These are phyloP conservation scores for Molossus alvarezi DNA, from an alignment of 2,797 vertebrate genomes.

Conservation along the genomic window DNA sequence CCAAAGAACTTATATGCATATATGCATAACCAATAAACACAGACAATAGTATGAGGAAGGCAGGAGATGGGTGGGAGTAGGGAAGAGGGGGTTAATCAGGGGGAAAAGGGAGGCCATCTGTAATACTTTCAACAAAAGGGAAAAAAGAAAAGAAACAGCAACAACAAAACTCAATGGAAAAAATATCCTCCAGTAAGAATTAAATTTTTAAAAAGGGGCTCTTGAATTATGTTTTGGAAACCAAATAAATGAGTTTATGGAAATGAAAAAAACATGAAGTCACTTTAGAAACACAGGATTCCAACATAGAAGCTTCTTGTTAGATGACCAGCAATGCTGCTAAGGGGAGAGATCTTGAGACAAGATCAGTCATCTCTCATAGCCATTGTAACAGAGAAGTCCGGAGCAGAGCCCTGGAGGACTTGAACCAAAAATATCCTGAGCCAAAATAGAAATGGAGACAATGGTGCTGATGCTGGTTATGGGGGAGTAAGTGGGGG, in stretches of 20 bases:
- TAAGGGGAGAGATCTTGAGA: neutral
- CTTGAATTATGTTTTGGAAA: neutral
- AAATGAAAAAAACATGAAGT: neutral
- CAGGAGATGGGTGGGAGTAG: too few species aligned
- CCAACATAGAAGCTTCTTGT: neutral
- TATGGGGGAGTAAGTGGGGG: too few species aligned
- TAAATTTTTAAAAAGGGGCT: neutral
- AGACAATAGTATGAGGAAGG: too few species aligned
- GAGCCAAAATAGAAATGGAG: conserved; percentile 2
- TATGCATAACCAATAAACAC: too few species aligned
- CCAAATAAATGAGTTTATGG: neutral
- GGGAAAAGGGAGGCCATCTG: too few species aligned
- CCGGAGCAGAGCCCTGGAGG: neutral
- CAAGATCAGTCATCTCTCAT: neutral
- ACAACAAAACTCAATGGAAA: too few species aligned
- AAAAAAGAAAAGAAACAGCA: too few species aligned
- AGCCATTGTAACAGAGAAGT: neutral
- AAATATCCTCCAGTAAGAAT: too few species aligned
- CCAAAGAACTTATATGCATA: too few species aligned
- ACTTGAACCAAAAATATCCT: neutral
- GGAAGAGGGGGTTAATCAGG: too few species aligned
- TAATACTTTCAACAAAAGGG: too few species aligned
- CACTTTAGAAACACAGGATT: neutral
- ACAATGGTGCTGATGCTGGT: neutral
- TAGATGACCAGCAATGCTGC: neutral